Base-by-base conservation (phyloP, 2,113 vertebrate genomes). In the Chiloscyllium plagiosum region DNA sequence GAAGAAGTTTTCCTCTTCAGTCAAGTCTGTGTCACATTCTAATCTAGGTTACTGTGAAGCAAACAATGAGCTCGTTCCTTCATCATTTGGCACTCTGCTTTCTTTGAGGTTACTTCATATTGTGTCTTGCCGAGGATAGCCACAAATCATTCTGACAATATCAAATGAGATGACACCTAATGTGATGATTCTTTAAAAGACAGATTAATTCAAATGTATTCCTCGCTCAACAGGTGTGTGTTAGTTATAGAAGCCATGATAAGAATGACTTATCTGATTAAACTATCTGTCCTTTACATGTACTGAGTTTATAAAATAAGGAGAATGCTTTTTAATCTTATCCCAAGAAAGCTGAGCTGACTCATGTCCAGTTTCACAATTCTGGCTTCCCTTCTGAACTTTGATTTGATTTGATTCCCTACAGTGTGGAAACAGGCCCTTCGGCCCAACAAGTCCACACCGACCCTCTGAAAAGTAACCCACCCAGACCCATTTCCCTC, bases 151-250 rank as follows among this genome's bases (percentile, higher is more conserved):
- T n/a, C 56, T 33, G n/a, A 56, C 85, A 50, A 87, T 26, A 87
- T 47, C 87, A 90, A 56, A 33, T 90, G 56, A 90, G 87, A 29
- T 90, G 52, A 90, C 52, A 61, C 29, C 33, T 90, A 56, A 65
- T 90, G 87, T 61, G 52, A 90, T 61, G 26, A 61, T 90, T 61
- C n/a, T 90, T 61, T 61, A 90, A 90, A 90, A 90, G 87, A 29
- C 52, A 33, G 52, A 61, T 90, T 90, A 61, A 90, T 90, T 90
- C 87, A 65, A 61, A 90, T 33, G 19, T 90, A 52, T 61, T 26
- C 76, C 26, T 61, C 56, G 56, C 65, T 90, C 7, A 52, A 61
- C 10, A 87, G 85, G 47, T 87, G 47, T 87, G 47, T 50, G 4
- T 47, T 37, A 61, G 87, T 65, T 90, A 65, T 65, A 61, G 26